Conservation (phyloP, 2,888 invertebrate genomes). For the Cylindroiulus punctatus region DNA sequence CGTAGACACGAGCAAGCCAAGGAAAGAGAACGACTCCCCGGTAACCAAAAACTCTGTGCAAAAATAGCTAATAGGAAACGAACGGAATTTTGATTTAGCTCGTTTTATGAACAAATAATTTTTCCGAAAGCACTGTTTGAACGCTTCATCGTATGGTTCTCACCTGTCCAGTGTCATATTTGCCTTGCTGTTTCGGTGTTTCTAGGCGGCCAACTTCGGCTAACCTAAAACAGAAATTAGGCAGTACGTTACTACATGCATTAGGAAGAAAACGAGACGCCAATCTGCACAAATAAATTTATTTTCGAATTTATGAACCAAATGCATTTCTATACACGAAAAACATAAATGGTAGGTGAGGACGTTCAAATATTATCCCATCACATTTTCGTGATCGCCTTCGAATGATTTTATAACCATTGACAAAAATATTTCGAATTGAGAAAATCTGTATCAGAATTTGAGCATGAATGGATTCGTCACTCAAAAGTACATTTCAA, state of each 20-base stretch:
- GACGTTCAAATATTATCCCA: too few relatives aligned
- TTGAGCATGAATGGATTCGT: too few relatives aligned
- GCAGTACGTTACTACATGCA: background rate
- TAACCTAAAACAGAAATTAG: slow-evolving; percentile 72
- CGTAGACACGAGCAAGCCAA: slow-evolving; percentile 95
- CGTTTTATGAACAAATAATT: too few relatives aligned
- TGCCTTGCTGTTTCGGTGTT: slow-evolving; percentile 83
- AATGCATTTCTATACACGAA: too few relatives aligned
- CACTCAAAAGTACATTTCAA: too few relatives aligned
- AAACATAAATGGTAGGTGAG: too few relatives aligned
- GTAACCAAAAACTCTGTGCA: slow-evolving; percentile 97
- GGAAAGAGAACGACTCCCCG: slow-evolving; percentile 96
- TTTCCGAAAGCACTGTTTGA: too few relatives aligned
- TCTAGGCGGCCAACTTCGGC: slow-evolving; percentile 94
- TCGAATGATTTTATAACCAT: too few relatives aligned
- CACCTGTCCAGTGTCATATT: slow-evolving; percentile 92
- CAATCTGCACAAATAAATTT: background rate
- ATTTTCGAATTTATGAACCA: background rate
- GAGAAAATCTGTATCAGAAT: too few relatives aligned
- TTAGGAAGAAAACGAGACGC: background rate
- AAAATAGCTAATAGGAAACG: slow-evolving; percentile 73
- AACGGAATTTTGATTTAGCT: background rate
- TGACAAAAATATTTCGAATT: too few relatives aligned
- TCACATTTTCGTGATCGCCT: too few relatives aligned
- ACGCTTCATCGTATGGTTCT: background rate